Evolutionary conservation across 2,113 vertebrate genomes (phyloP).

Genomic region (Phalacrocorax pelagicus): DNA sequence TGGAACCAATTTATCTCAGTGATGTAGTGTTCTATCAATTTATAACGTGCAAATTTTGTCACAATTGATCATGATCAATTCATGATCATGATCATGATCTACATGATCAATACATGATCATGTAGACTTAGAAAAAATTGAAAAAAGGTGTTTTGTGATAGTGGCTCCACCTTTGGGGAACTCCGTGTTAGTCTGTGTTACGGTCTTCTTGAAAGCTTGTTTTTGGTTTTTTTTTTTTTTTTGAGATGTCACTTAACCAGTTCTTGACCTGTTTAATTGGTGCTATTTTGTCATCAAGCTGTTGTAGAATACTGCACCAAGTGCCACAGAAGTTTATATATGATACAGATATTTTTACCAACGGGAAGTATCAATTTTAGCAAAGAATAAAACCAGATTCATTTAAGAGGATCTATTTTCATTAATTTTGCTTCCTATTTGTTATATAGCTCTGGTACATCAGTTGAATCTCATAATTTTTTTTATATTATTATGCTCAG

Average conservation of each 20-base stretch:
- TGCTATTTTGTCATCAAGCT: background rate
- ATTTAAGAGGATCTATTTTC: background rate
- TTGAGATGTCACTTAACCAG: background rate
- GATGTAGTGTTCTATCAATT: background rate
- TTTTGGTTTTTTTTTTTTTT: background rate
- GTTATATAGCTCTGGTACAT: background rate
- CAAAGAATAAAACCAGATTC: background rate
- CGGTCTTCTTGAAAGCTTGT: background rate
- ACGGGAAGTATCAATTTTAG: background rate
- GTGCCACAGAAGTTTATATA: background rate
- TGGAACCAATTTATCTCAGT: background rate
- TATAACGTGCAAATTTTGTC: background rate
- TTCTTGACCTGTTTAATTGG: background rate
- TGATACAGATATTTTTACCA: background rate
- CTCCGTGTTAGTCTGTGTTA: background rate
- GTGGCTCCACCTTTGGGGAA: background rate
- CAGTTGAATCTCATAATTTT: background rate
- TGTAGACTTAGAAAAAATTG: background rate
- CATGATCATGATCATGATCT: too few relatives aligned
- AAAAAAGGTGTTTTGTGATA: background rate
- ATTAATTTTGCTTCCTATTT: background rate
- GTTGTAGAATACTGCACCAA: background rate
- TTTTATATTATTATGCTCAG: background rate
- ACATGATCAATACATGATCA: too few relatives aligned
- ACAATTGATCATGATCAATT: accelerated